phyloP scores from a whole-genome alignment of 2,888 invertebrate species.

The Muscina levida region DNA sequence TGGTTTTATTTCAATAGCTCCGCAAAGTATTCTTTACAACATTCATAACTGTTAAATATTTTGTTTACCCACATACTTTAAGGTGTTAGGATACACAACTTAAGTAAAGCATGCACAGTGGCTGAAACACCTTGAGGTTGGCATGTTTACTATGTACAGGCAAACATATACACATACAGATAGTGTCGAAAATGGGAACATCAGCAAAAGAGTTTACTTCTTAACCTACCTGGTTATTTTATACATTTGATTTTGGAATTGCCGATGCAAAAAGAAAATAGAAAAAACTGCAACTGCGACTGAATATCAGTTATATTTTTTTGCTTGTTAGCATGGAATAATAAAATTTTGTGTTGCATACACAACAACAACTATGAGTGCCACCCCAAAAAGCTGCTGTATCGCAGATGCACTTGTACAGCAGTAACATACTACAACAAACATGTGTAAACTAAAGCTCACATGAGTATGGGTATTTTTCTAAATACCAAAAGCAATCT shows the following conservation, averaged over 20 bases:
- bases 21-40: slow-evolving; percentile 21
- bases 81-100: slow-evolving; percentile 26
- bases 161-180: background rate
- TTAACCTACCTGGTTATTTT: background rate
- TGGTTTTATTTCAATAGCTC: background rate
- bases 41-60: slow-evolving; percentile 48
- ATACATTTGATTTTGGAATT: slow-evolving; percentile 43
- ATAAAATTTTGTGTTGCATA: slow-evolving; percentile 49
- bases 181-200: background rate
- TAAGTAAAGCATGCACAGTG: background rate
- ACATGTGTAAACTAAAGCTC: slow-evolving; percentile 41
- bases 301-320: slow-evolving; percentile 45
- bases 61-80: slow-evolving; percentile 39
- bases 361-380: slow-evolving; percentile 35
- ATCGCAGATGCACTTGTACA: background rate
- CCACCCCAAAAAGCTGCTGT: too few relatives aligned
- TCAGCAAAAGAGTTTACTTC: background rate
- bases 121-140: slow-evolving; percentile 47
- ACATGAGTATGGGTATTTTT: slow-evolving; percentile 23
- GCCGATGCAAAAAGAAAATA: background rate
- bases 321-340: slow-evolving; percentile 61
- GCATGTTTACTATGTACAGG: slow-evolving; percentile 12
- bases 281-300: too few relatives aligned
- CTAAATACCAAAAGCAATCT: slow-evolving; percentile 26
- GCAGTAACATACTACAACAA: slow-evolving; percentile 6